Evolutionary conservation across 2,113 vertebrate species (phyloP), one percentile per base, ranked within the genome.

Genomic region (Hippotragus niger): DNA sequence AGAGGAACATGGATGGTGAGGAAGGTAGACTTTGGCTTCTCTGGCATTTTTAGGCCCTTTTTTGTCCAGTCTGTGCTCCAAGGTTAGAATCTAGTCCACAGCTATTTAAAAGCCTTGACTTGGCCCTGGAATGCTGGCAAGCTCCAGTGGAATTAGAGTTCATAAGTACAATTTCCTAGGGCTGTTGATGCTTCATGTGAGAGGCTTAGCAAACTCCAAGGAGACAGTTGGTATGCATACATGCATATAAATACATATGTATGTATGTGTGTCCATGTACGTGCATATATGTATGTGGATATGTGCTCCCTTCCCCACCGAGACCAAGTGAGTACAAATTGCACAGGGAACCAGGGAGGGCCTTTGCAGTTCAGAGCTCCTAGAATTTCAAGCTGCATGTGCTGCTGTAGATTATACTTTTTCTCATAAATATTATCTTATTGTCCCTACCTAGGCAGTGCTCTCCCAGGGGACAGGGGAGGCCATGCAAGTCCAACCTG

Each of bases 351-450:
- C 95, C 82, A 76, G 91, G 82, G 9, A 87, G 80, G 91, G 81
- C 40, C 36, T 83, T 93, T 91, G n/a, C 64, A 74, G 80, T 80
- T 95, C 93, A 95, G 9, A 93, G 55, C 45, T 94, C 76, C 58
- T 67, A 71, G 94, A 81, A 86, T 95, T 86, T 93, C 80, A 94
- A 76, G 67, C 7, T 89, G n/a, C 53, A 97, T 71, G 23, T 40
- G 40, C 29, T 95, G 23, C 50, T 87, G 16, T 19, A 71, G 53
- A 62, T 53, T 83, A 55, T 87, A 40, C 83, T 60, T 36, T 97
- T 98, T 98, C 97, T 62, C 57, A 97, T 97, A 96, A 96, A 90
- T 88, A 96, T 92, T 85, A 45, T 29, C 84, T 98, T 84, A 17
- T 92, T 97, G 97, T 50, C 82, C 45, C 17, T 52, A 96, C 96